These are phyloP conservation scores for Lagodon rhomboides DNA, from an alignment of 2,797 vertebrate species.

Conservation along the genomic window DNA sequence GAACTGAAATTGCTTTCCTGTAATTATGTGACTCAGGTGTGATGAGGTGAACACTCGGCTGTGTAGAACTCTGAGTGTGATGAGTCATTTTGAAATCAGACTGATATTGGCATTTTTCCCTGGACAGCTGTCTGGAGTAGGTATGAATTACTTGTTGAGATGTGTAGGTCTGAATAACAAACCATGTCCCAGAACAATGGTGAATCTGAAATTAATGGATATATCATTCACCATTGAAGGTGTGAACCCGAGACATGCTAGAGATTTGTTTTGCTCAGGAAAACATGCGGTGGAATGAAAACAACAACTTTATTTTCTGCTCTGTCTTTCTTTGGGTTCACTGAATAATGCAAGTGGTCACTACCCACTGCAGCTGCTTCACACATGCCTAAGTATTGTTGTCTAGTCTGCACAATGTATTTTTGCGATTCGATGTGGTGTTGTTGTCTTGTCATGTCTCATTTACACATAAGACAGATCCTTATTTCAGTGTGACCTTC, in stretches of 20 bases:
- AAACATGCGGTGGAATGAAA: not conserved
- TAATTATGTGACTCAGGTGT: slow-evolving; percentile 5
- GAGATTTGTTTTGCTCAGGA: not conserved
- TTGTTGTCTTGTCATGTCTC: too few species aligned
- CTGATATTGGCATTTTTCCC: slow-evolving; percentile 5
- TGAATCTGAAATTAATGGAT: not conserved
- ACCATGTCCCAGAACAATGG: not conserved
- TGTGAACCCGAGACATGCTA: not conserved
- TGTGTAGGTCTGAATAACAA: slow-evolving; percentile 24
- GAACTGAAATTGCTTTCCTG: slow-evolving; percentile 23
- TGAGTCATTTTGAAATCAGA: slow-evolving; percentile 24
- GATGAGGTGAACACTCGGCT: not conserved
- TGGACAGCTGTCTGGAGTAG: slow-evolving; percentile 9
- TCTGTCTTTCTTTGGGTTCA: not conserved
- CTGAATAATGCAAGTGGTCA: too few species aligned
- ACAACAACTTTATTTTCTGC: not conserved
- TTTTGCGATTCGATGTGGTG: too few species aligned
- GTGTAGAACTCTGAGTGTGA: slow-evolving; percentile 3
- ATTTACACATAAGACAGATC: too few species aligned
- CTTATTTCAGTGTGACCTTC: too few species aligned
- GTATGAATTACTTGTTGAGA: slow-evolving; percentile 1
- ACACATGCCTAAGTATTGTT: too few species aligned
- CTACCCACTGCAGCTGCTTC: too few species aligned
- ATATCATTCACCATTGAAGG: slow-evolving; percentile 9
- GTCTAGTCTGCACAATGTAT: too few species aligned